Evolutionary conservation across 1,140 invertebrate species (phyloP), one percentile per base, ranked within the genome.

Genomic region (Drosophila prosaltans): DNA sequence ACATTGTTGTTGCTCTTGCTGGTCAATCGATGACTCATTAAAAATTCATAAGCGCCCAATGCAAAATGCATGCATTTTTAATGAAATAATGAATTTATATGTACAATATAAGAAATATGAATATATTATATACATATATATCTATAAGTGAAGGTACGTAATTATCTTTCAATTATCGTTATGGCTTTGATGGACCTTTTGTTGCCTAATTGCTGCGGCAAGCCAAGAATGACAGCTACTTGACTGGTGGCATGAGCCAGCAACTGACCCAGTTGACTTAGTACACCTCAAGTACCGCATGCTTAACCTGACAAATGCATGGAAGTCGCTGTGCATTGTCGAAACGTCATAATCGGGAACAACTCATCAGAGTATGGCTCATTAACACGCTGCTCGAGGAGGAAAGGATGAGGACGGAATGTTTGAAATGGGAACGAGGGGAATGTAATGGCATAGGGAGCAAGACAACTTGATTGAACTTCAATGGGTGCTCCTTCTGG

Each of bases 381-480:
- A 89, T 88, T 84, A 88, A 71, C 83, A 77, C 83, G 71, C 73
- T 71, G 55, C 66, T 30, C 40, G 6, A 1, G 32, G 16, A 16
- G 59, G 4, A 26, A 24, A 4, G 24, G 28, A 36, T 36, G 32
- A 36, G 32, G 6, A 30, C 4, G 28, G 28, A 30, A 30, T 10
- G 11, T 16, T 16, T 16, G 39, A 36, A 5, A 39, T 8, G 11
- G 41, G 55, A 36, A 24, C 9, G 36, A 9, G 10, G 55, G n/a
- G 30, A 4, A 16, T 48, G n/a, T 48, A 2, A 21, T 30, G 40
- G 63, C 39, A 62, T n/a, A 48, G 21, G 32, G 28, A 40, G 41
- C 78, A 79, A 36, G 82, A 76, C 84, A 78, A 84, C 80, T 89
- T 84, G 80, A 88, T 88, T 84, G 85, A 84, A 88, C 80, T 69